Conservation (phyloP, 2,888 invertebrate species). For the Eueremaeus valkanovi region DNA sequence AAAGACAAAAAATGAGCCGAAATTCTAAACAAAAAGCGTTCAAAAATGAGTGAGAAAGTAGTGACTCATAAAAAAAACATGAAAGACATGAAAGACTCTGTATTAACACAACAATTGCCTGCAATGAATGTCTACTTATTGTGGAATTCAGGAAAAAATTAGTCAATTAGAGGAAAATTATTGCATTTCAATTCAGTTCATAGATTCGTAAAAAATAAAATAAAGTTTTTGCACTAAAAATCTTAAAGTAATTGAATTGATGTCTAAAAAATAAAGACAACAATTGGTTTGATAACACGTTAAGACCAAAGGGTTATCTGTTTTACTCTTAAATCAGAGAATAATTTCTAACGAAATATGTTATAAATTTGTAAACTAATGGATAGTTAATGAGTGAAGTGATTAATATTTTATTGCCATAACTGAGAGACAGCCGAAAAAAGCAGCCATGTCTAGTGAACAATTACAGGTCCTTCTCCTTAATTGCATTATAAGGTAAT, state of each 20-base stretch:
- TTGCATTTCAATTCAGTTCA: background rate
- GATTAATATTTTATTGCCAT: no score
- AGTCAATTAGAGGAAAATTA: background rate
- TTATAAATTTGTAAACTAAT: no score
- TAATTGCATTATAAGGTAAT: no score
- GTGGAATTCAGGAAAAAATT: background rate
- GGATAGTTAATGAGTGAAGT: no score
- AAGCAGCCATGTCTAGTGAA: no score
- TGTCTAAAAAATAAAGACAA: background rate
- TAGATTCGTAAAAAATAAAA: background rate
- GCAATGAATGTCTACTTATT: background rate
- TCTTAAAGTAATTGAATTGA: background rate
- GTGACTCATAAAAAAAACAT: background rate
- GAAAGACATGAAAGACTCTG: background rate
- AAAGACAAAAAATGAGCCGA: slow-evolving; percentile 2
- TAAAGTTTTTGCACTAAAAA: background rate
- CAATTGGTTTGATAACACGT: background rate
- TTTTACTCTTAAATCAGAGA: no score
- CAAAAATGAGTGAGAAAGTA: slow-evolving; percentile 18
- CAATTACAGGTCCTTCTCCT: no score
- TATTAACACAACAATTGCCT: background rate
- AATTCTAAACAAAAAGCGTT: background rate
- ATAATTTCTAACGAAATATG: no score
- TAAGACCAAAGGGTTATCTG: no score
- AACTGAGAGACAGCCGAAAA: no score